Evolutionary conservation across 1,140 invertebrate genomes (phyloP).

Genomic region (Rhyzopertha dominica): DNA sequence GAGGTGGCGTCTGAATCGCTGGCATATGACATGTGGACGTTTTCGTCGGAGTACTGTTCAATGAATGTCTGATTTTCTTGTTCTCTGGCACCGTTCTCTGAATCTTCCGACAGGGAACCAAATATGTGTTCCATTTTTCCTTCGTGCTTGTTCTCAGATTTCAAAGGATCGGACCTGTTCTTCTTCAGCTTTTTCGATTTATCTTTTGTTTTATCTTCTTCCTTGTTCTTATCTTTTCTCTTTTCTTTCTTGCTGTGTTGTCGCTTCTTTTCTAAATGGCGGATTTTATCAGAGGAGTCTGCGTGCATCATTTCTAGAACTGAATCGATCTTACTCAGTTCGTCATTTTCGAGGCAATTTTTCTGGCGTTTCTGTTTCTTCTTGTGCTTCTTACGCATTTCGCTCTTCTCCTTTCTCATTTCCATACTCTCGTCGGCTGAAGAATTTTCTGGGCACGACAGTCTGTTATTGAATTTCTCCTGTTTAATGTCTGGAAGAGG

Average conservation of each 20-base stretch:
- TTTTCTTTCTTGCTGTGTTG: conserved; percentile 68
- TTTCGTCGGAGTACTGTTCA: conserved; percentile 22
- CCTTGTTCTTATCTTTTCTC: conserved; percentile 61
- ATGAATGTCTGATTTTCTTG: conserved; percentile 19
- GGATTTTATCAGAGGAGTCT: conserved; percentile 42
- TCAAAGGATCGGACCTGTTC: conserved; percentile 37
- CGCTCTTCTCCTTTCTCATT: conserved; percentile 40
- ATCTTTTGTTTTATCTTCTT: conserved; percentile 57
- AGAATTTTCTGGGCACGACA: conserved; percentile 47
- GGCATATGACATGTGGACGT: conserved; percentile 14
- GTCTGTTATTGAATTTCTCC: conserved; percentile 33
- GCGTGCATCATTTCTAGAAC: conserved; percentile 31
- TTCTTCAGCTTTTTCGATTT: conserved; percentile 59
- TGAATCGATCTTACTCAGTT: conserved; percentile 46
- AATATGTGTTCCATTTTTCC: conserved; percentile 85
- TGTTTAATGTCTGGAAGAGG: conserved; percentile 29
- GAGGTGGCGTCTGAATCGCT: neutral
- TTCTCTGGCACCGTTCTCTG: conserved; percentile 32
- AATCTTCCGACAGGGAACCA: conserved; percentile 76
- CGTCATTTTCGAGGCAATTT: conserved; percentile 57
- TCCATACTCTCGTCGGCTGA: conserved; percentile 51
- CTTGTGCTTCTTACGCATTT: conserved; percentile 70
- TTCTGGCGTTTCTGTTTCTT: conserved; percentile 78
- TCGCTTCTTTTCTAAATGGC: conserved; percentile 55
- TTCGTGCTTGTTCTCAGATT: conserved; percentile 52